These are phyloP conservation scores for Anser cygnoides DNA, from an alignment of 2,113 vertebrate genomes.

Conservation along the genomic window DNA sequence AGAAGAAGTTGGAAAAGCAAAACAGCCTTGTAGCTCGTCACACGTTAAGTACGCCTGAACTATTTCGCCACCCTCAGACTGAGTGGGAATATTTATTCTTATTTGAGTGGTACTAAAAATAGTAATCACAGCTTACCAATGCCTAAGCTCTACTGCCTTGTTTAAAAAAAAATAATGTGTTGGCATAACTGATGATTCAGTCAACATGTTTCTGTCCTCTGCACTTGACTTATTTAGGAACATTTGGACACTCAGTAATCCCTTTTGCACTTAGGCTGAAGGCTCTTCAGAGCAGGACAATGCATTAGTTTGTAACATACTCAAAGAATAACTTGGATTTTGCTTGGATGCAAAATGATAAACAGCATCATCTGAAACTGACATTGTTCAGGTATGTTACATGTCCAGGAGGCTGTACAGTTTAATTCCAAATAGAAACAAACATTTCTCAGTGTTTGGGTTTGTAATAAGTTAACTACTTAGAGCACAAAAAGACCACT, in stretches of 20 bases:
- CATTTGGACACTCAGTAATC: conserved; percentile 18
- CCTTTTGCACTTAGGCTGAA: background rate
- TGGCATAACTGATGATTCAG: conserved; percentile 30
- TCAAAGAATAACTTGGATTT: background rate
- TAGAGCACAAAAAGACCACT: background rate
- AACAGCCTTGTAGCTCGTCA: background rate
- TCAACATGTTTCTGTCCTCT: conserved; percentile 9
- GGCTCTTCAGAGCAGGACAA: background rate
- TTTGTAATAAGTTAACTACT: background rate
- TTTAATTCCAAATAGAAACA: background rate
- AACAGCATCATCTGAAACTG: background rate
- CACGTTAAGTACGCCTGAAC: conserved; percentile 14
- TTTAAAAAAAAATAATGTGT: background rate
- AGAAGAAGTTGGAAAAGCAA: background rate
- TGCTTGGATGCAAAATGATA: background rate
- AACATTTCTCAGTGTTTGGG: background rate
- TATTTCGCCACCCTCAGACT: conserved; percentile 31
- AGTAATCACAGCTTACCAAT: conserved; percentile 14
- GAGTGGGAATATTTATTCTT: conserved; percentile 38
- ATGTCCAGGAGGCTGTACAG: background rate
- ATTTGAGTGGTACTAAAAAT: conserved; percentile 51
- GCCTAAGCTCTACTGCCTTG: background rate
- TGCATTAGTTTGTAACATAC: background rate
- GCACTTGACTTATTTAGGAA: background rate
- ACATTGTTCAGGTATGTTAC: background rate